Evolutionary conservation across 2,888 invertebrate genomes (phyloP), one percentile per base, ranked within the genome.

Genomic region (Galerucella pusilla): DNA sequence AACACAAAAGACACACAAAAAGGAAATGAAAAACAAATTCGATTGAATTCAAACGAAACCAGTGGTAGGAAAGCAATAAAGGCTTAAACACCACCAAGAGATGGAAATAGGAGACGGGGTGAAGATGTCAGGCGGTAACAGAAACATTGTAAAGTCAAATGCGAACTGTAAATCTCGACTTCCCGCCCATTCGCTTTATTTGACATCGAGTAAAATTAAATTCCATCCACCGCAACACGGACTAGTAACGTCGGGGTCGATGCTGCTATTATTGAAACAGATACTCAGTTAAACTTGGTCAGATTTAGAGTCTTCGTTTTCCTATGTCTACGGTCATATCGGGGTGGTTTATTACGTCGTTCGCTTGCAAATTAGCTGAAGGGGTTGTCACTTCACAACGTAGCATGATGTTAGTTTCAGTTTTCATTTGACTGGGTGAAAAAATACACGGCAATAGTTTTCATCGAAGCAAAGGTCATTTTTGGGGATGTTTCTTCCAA

Each of bases 121-220:
- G 83, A 84, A 83, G 84, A 85, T 85, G 85, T 84, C 84, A 83
- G 82, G 81, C 81, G 80, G 81, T 82, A 82, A 84, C 81, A 82
- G 84, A 85, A 85, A 85, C 85, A 85, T 86, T 86, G 86, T 85
- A 86, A 86, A 86, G 85, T 86, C 86, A 86, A 85, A 86, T 86
- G 84, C 79, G 84, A 77, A 82, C 83, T 82, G 84, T 85, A 85
- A 85, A 85, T 85, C 85, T 85, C 78, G 75, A 77, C 80, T 83
- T 82, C 76, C 84, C 85, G 85, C 85, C 85, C 85, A 84, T 81
- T 79, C 82, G 84, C 81, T 85, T 85, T 85, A 84, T 76, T 76
- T 76, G 82, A 83, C 82, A 80, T 81, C 79, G 79, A 80, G 80
- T 80, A 84, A 84, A 83, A 84, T 84, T 84, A 84, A 84, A 84